Base-by-base conservation (phyloP, 2,113 vertebrate genomes). In the Channa argus region DNA sequence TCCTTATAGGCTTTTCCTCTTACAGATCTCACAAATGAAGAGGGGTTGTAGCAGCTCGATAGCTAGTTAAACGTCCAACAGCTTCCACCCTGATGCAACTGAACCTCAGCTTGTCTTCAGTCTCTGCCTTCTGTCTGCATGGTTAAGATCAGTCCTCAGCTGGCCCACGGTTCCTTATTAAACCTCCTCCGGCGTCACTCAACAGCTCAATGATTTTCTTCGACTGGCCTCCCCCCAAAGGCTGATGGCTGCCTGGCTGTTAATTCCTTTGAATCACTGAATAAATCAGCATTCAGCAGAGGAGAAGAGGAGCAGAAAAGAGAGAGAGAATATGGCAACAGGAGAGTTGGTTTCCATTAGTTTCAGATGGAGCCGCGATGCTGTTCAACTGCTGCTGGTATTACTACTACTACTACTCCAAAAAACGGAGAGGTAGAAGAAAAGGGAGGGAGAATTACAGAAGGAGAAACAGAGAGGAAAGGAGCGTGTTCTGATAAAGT, bases 171-270 rank as follows among this genome's bases (percentile, higher is more conserved):
- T 36, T 67, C 47, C 77, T 71, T 39, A 54, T 74, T 67, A 63
- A 74, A 81, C 61, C 80, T 52, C 36, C 52, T 50, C 53, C 11
- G 4, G 43, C 54, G 5, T 67, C 85, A 66, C 74, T 74, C 33
- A 79, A 84, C 79, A 72, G 85, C 56, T 90, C 85, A 66, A 71
- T 66, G 80, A 89, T 63, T 88, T 86, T 82, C 74, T 75, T 59
- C 75, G 38, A 74, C 63, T 61, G 53, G 58, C 66, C 14, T 43
- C 71, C 43, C 54, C 61, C n/a, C 15, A 2, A 34, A 24, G 36
- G 61, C 61, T 63, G 73, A 70, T 8, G 4, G 44, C 59, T 71
- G 63, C 47, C 68, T 60, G 58, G 67, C 72, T 77, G 61, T 63
- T 76, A 73, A 83, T 65, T 77, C 71, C 77, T 77, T 24, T 13